phyloP scores from a whole-genome alignment of 2,797 vertebrate genomes.

The Clarias laeviceps region DNA sequence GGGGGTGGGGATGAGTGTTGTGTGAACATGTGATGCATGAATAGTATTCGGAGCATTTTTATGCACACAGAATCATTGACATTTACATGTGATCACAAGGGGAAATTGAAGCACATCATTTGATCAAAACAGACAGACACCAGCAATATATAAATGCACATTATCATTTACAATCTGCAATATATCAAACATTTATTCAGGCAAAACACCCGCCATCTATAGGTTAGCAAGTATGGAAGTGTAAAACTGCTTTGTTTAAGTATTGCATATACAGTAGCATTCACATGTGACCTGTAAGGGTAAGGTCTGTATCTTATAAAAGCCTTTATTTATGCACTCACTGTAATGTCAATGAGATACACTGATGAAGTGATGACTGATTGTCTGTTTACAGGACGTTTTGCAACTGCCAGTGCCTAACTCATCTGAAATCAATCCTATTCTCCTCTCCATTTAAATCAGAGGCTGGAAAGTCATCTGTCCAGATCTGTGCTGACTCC shows the following conservation, averaged over 20 bases:
- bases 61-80: conserved; percentile 20
- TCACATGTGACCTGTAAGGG: conserved; percentile 11
- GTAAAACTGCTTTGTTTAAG: conserved; percentile 13
- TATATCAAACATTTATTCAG: conserved; percentile 21
- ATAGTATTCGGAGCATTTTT: conserved; percentile 23
- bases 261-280: conserved; percentile 20
- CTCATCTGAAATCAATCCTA: conserved; percentile 8
- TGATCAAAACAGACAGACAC: conserved; percentile 17
- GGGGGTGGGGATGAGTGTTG: conserved; percentile 1
- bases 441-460: background rate
- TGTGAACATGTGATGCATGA: conserved; percentile 1
- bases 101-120: background rate
- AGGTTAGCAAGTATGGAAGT: conserved; percentile 32
- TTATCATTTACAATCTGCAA: conserved; percentile 18
- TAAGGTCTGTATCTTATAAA: background rate
- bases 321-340: conserved; percentile 4
- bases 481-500: background rate
- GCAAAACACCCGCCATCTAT: conserved; percentile 15
- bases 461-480: background rate
- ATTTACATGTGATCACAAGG: conserved; percentile 40
- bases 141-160: conserved; percentile 24
- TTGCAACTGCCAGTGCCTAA: background rate
- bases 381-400: conserved; percentile 5
- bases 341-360: conserved; percentile 33
- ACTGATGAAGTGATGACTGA: background rate